Evolutionary conservation across 1,140 invertebrate genomes (phyloP).

Genomic region (Hycleus cichorii): DNA sequence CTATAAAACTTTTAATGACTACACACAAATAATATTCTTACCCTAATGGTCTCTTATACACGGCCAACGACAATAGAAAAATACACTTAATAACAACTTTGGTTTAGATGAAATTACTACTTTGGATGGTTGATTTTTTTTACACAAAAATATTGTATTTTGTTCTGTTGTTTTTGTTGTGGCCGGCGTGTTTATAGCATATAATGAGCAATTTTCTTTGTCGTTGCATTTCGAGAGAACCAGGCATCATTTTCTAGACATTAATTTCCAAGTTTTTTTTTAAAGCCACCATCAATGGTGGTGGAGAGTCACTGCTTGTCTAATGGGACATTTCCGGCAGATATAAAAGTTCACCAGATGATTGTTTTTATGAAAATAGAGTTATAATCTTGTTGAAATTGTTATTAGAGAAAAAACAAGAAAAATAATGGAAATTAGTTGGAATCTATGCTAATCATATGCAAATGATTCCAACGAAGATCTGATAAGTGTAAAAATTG

Average conservation of each 20-base stretch:
- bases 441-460: too few relatives aligned
- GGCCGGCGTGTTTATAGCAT: constrained; percentile 19
- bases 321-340: not conserved
- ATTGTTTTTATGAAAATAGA: too few relatives aligned
- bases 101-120: constrained; percentile 10
- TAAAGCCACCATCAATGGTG: too few relatives aligned
- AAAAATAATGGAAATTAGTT: too few relatives aligned
- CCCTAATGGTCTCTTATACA: constrained; percentile 4
- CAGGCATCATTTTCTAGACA: constrained; percentile 2
- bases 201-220: constrained; percentile 25
- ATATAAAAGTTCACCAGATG: not conserved
- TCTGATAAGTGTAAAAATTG: too few relatives aligned
- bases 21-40: not conserved
- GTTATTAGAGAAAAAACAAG: too few relatives aligned
- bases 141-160: too few relatives aligned
- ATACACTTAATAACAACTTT: constrained; percentile 9
- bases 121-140: not conserved
- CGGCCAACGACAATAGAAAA: constrained; percentile 15
- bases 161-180: constrained; percentile 8
- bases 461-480: too few relatives aligned
- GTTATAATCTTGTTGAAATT: too few relatives aligned
- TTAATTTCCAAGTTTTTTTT: constrained; percentile 10
- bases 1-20: not conserved
- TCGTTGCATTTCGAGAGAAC: constrained; percentile 8
- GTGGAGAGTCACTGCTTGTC: not conserved